Evolutionary conservation across 2,797 vertebrate genomes (phyloP).

Genomic region (Scyliorhinus canicula): DNA sequence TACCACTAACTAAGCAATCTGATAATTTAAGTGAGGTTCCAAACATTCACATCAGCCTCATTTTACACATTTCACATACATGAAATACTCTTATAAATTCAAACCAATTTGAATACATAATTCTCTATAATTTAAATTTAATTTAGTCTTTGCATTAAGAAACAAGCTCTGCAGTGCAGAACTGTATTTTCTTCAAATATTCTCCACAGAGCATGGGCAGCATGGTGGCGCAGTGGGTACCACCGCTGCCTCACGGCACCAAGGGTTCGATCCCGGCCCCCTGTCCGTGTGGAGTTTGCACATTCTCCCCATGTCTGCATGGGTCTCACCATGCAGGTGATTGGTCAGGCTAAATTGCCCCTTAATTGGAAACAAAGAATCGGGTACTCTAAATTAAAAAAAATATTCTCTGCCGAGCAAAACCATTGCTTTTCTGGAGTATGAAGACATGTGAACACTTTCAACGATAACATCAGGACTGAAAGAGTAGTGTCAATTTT

Average conservation of each 20-base stretch:
- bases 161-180: not conserved
- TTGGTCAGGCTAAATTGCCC: too few relatives aligned
- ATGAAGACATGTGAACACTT: not conserved
- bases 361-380: too few relatives aligned
- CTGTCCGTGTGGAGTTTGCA: too few relatives aligned
- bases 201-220: not conserved
- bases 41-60: too few relatives aligned
- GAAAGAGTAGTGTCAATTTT: not conserved
- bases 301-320: too few relatives aligned
- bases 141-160: not conserved
- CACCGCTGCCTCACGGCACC: too few relatives aligned
- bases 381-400: too few relatives aligned
- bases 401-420: too few relatives aligned
- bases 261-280: too few relatives aligned
- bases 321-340: too few relatives aligned
- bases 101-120: not conserved
- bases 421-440: not conserved
- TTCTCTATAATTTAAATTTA: not conserved
- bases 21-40: not conserved
- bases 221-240: too few relatives aligned
- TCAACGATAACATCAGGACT: not conserved
- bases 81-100: not conserved
- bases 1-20: not conserved
- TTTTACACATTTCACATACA: not conserved
- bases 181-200: not conserved